Conservation (phyloP, 2,113 vertebrate genomes). For the Rhineura floridana region DNA sequence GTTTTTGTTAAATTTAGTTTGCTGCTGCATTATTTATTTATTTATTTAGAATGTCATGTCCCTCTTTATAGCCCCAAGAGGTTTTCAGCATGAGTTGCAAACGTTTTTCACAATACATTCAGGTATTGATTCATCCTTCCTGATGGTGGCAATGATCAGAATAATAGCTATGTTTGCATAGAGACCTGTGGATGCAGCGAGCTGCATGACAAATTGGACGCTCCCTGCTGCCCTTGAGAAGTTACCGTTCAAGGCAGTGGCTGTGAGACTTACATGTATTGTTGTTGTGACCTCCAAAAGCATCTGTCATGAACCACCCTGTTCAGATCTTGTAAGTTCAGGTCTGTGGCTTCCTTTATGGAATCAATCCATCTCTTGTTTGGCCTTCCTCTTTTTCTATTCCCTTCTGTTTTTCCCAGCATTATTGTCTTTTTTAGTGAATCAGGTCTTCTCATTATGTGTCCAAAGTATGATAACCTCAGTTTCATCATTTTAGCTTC, state of each 20-base stretch:
- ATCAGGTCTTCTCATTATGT: no score
- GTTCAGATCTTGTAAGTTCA: no score
- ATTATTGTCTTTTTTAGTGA: no score
- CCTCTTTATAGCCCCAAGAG: background rate
- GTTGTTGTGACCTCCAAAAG: no score
- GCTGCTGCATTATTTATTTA: background rate
- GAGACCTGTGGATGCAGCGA: background rate
- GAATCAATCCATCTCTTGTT: no score
- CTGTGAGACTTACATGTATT: background rate
- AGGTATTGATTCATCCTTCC: background rate
- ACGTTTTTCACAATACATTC: background rate
- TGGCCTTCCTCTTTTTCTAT: no score
- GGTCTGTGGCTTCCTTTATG: no score
- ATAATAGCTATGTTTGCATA: background rate
- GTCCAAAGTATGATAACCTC: no score
- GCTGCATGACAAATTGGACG: background rate
- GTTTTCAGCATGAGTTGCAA: background rate
- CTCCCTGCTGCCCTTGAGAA: background rate
- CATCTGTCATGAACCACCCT: no score
- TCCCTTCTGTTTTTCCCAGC: no score
- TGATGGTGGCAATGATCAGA: background rate
- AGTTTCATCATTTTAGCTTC: no score
- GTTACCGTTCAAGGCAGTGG: background rate
- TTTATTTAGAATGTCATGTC: background rate
- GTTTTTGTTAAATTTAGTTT: background rate